Evolutionary conservation across 2,888 invertebrate genomes (phyloP), one percentile per base, ranked within the genome.

Genomic region (Alsophila aescularia): DNA sequence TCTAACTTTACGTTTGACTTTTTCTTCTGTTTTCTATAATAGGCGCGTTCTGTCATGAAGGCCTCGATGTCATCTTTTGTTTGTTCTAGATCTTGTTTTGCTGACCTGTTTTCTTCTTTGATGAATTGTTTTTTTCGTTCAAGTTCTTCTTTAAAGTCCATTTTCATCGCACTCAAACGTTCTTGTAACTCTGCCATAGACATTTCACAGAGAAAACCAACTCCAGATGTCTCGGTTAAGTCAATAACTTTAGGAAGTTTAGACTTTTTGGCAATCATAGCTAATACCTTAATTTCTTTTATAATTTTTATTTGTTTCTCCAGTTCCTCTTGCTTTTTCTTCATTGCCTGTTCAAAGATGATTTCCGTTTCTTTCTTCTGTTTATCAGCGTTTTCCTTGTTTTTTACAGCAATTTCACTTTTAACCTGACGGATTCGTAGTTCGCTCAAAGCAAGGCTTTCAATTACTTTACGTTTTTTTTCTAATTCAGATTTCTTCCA

Each of bases 161-260:
- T 84, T 75, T 93, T 93, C 64, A 93, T 78, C 16, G 87, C 68
- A 45, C 66, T 73, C 29, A 94, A 69, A 47, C 93, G 82, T 73
- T 94, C 93, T 69, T 93, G 92, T 42, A 94, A 71, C 77, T 94
- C 94, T 6, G 93, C 93, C 41, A 94, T 87, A 0, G 94, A 94
- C 94, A 94, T 94, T 84, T 94, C 94, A 74, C 93, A 93, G 18
- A 94, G 68, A 9, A 94, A 81, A 0, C 94, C 94, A 12, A 93
- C 67, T 34, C 93, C 93, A 21, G 92, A 85, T 12, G 92, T 85
- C 77, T 93, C 93, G 0, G 93, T 93, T 0, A 93, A 86, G 74
- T 94, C 94, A 61, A 94, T 89, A 42, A 93, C 89, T 79, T 90
- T 93, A 2, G 87, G 90, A 14, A 85, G 69, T 69, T 77, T 92